Conservation (phyloP, 2,888 invertebrate genomes). For the Lepidochitona cinerea region DNA sequence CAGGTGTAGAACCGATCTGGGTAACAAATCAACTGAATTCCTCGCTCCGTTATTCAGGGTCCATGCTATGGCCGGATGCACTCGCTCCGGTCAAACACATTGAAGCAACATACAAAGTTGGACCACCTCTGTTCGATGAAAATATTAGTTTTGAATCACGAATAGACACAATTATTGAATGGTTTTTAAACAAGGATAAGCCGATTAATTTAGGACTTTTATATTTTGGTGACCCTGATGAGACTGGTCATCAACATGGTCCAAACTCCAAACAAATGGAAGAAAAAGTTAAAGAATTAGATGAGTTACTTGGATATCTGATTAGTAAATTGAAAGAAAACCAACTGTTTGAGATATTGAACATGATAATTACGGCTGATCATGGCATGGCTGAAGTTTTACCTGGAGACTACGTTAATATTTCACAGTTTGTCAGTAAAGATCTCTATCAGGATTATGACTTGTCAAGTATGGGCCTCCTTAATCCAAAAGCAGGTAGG, state of each 20-base stretch:
- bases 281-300: slow-evolving; percentile 74
- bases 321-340: slow-evolving; percentile 73
- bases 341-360: slow-evolving; percentile 74
- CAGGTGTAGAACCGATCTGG: slow-evolving; percentile 67
- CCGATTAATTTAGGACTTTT: slow-evolving; percentile 80
- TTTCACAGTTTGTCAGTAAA: slow-evolving; percentile 63
- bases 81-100: slow-evolving; percentile 72
- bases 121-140: slow-evolving; percentile 64
- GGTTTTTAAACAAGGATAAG: slow-evolving; percentile 61
- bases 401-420: slow-evolving; percentile 19
- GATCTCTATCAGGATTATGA: slow-evolving; percentile 74
- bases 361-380: slow-evolving; percentile 80
- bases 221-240: slow-evolving; percentile 81
- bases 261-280: slow-evolving; percentile 57
- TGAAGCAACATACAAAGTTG: slow-evolving; percentile 34
- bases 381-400: slow-evolving; percentile 78
- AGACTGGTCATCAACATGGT: slow-evolving; percentile 75
- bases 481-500: slow-evolving; percentile 73
- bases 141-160: slow-evolving; percentile 50
- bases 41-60: slow-evolving; percentile 75
- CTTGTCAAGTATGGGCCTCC: slow-evolving; percentile 75
- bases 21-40: slow-evolving; percentile 74
- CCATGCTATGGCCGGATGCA: slow-evolving; percentile 81
- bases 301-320: slow-evolving; percentile 70
- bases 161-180: slow-evolving; percentile 48